Base-by-base conservation (phyloP, 2,113 vertebrate genomes). In the Neodon shergylaensis region DNA sequence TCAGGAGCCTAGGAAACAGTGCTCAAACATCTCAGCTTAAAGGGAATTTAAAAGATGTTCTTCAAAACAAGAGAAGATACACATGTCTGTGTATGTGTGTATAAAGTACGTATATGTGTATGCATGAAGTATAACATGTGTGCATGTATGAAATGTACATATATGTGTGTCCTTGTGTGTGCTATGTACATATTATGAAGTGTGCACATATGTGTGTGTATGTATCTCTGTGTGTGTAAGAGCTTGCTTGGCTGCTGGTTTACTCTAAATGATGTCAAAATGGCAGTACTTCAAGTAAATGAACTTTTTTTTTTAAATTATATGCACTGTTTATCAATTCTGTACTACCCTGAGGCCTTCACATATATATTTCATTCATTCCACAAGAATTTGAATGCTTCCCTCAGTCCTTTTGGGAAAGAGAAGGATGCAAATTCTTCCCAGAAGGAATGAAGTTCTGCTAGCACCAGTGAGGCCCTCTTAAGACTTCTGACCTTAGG, bases 261-360 rank as follows among this genome's bases (percentile, higher is more conserved):
- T 92, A 47, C 78, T 82, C 39, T 83, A 39, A 52, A 58, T 36
- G 47, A 76, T 47, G 54, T 70, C 47, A 89, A 74, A 31, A 76
- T 93, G 84, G 81, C n/a, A 79, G 36, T n/a, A 63, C 65, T 88
- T 96, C 86, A 68, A 16, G 76, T 61, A 74, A 92, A 91, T 47
- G 87, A 87, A 66, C n/a, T 52, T 52, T 52, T 63, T 66, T n/a
- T 72, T 72, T 90, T 61, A 73, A 79, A 44, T 76, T n/a, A 24
- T 1, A 90, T 44, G 36, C 33, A 54, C n/a, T 33, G 21, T 47
- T 47, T n/a, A 42, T 72, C 36, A 13, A 70, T 28, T 65, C 47
- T 26, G 8, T 7, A 70, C 47, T 65, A 78, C 31, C 39, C 82
- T 39, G 10, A 85, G 44, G 36, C 49, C 73, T 36, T 79, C 58